These are phyloP conservation scores for Echiichthys vipera DNA, from an alignment of 2,797 vertebrate genomes.

Conservation along the genomic window DNA sequence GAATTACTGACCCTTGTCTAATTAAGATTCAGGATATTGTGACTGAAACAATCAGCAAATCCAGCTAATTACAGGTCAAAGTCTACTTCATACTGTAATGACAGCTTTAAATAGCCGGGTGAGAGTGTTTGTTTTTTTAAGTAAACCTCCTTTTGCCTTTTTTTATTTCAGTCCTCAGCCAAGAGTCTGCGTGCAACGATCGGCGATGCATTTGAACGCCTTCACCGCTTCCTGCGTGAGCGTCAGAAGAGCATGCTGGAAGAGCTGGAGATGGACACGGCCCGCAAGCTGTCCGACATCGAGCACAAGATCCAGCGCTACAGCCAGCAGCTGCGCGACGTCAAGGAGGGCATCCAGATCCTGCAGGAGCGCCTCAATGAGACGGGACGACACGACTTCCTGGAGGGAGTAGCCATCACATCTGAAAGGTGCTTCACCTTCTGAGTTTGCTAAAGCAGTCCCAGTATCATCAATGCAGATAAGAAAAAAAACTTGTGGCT, in stretches of 20 bases:
- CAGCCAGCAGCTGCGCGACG: constrained; percentile 96
- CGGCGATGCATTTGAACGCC: constrained; percentile 92
- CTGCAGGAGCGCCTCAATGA: constrained; percentile 94
- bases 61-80: background rate
- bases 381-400: constrained; percentile 90
- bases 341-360: constrained; percentile 96
- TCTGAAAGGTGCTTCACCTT: constrained; percentile 88
- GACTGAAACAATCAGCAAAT: constrained; percentile 39
- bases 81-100: constrained; percentile 8
- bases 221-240: constrained; percentile 94
- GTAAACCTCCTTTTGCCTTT: background rate
- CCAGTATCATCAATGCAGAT: background rate
- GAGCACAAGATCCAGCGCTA: constrained; percentile 98
- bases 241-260: constrained; percentile 98
- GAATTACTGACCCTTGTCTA: constrained; percentile 51
- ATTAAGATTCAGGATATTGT: constrained; percentile 40
- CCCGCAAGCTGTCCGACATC: constrained; percentile 92
- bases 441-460: constrained; percentile 16
- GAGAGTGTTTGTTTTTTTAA: background rate
- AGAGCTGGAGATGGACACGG: constrained; percentile 95
- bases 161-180: constrained; percentile 89
- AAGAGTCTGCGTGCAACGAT: constrained; percentile 95
- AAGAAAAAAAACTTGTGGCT: constrained; percentile 9
- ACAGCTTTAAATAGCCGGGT: background rate
- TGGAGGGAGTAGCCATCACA: constrained; percentile 91